phyloP scores from a whole-genome alignment of 2,888 invertebrate genomes.

The Ophonus ardosiacus region DNA sequence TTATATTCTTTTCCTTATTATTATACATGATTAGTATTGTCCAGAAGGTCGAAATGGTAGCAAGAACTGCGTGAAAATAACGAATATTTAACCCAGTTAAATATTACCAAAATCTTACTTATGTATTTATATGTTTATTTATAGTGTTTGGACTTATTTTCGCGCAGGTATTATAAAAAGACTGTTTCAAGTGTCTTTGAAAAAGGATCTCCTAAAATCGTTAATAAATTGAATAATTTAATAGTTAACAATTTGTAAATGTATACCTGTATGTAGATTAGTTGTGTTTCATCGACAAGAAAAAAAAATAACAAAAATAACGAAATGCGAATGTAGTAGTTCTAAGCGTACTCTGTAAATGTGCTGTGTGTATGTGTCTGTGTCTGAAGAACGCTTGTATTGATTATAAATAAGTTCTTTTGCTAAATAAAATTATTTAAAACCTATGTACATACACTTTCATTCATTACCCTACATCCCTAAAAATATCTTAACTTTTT shows the following conservation, averaged over 20 bases:
- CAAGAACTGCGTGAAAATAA: constrained; percentile 31
- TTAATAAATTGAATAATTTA: constrained; percentile 54
- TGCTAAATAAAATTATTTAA: constrained; percentile 60
- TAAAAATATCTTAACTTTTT: too few species aligned
- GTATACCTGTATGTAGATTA: constrained; percentile 43
- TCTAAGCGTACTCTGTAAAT: constrained; percentile 53
- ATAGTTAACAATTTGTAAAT: constrained; percentile 49
- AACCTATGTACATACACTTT: not conserved
- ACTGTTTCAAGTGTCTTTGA: constrained; percentile 52
- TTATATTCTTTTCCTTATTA: constrained; percentile 9
- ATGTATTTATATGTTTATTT: constrained; percentile 43
- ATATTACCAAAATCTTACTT: constrained; percentile 10
- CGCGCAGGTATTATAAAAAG: constrained; percentile 51
- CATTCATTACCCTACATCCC: not conserved
- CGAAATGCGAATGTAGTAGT: constrained; percentile 31
- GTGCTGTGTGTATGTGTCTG: constrained; percentile 33
- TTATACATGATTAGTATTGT: constrained; percentile 27
- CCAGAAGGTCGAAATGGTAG: not conserved
- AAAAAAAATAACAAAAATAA: constrained; percentile 30
- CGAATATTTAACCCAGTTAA: constrained; percentile 20
- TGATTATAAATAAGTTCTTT: constrained; percentile 55
- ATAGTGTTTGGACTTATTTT: constrained; percentile 21
- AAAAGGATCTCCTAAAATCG: constrained; percentile 53
- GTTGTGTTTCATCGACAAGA: constrained; percentile 26
- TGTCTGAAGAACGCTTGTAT: constrained; percentile 43